Conservation (phyloP, 2,797 vertebrate species). For the Spatula versicolor region DNA sequence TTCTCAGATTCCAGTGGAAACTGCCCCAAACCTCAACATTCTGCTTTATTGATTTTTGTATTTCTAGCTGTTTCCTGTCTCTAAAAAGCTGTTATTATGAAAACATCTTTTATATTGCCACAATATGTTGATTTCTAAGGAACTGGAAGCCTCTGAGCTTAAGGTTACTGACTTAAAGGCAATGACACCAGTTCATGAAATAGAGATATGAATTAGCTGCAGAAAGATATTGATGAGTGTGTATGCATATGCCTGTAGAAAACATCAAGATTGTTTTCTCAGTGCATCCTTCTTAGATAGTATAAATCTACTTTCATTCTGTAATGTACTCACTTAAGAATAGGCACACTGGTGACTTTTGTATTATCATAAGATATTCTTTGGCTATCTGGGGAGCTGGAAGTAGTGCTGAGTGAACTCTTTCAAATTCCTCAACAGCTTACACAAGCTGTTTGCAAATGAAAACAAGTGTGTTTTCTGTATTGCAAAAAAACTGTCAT, state of each 20-base stretch:
- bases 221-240: background rate
- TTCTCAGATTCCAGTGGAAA: background rate
- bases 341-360: background rate
- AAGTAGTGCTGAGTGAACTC: background rate
- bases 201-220: background rate
- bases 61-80: background rate
- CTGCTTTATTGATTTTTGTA: background rate
- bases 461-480: conserved; percentile 27
- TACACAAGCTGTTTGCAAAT: background rate
- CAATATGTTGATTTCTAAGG: background rate
- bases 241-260: background rate
- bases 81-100: background rate
- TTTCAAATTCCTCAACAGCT: conserved; percentile 53
- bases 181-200: background rate
- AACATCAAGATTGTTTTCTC: background rate
- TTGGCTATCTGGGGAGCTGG: conserved; percentile 12
- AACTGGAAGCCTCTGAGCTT: background rate
- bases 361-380: conserved; percentile 23
- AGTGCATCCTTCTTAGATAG: background rate
- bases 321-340: background rate
- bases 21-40: background rate
- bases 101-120: background rate
- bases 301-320: conserved; percentile 31
- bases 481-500: background rate
- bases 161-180: background rate